Evolutionary conservation across 1,140 invertebrate genomes (phyloP).

Genomic region (Dermatophagoides farinae): DNA sequence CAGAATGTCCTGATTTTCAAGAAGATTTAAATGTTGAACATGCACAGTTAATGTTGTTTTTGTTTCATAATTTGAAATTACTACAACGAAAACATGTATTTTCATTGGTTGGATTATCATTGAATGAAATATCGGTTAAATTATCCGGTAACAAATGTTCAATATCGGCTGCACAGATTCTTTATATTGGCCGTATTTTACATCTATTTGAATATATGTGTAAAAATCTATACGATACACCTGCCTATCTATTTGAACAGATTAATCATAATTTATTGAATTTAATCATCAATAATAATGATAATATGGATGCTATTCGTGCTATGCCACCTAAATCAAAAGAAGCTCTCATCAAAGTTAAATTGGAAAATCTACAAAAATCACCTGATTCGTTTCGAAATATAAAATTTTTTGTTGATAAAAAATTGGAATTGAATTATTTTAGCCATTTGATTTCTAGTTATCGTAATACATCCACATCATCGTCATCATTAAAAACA

Average conservation of each 20-base stretch:
- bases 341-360: background rate
- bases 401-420: background rate
- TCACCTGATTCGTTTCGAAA: background rate
- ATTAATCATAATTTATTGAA: slow-evolving; percentile 21
- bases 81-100: slow-evolving; percentile 91
- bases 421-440: background rate
- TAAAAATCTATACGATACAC: slow-evolving; percentile 70
- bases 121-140: slow-evolving; percentile 21
- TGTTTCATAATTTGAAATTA: slow-evolving; percentile 78
- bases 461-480: background rate
- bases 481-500: background rate
- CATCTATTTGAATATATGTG: slow-evolving; percentile 85
- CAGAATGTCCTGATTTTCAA: slow-evolving; percentile 15
- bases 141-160: slow-evolving; percentile 27
- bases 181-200: slow-evolving; percentile 58
- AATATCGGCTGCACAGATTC: slow-evolving; percentile 24
- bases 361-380: background rate
- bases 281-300: background rate
- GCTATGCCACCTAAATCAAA: background rate
- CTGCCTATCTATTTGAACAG: slow-evolving; percentile 31
- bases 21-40: slow-evolving; percentile 85
- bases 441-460: background rate
- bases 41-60: slow-evolving; percentile 69
- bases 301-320: background rate
- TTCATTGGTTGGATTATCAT: slow-evolving; percentile 32